phyloP scores from a whole-genome alignment of 2,888 invertebrate species.

The Melieria crassipennis region DNA sequence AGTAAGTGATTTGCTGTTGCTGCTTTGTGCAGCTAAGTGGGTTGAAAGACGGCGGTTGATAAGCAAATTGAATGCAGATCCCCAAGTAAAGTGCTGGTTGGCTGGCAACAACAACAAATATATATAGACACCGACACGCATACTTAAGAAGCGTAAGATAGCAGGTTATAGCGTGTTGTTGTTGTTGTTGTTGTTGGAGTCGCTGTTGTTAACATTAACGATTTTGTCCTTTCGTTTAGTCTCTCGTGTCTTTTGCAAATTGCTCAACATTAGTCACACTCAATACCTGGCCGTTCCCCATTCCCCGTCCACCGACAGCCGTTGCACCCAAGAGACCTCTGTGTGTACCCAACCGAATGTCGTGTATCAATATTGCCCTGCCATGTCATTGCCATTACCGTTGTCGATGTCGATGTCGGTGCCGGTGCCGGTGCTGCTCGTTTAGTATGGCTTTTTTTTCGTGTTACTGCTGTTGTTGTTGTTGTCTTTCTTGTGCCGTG shows the following conservation, averaged over 20 bases:
- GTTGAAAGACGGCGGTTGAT: constrained; percentile 47
- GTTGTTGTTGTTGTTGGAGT: constrained; percentile 32
- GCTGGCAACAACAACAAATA: background rate
- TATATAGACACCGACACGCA: background rate
- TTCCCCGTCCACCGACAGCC: background rate
- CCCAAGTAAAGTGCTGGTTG: background rate
- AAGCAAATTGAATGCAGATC: constrained; percentile 62
- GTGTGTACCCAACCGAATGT: background rate
- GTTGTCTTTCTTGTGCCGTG: constrained; percentile 1
- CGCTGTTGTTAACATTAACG: constrained; percentile 46
- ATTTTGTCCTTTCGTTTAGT: constrained; percentile 44
- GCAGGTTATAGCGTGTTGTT: background rate
- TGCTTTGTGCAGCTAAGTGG: background rate
- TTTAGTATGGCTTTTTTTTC: background rate
- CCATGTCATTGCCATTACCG: background rate
- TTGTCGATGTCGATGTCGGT: too few species aligned
- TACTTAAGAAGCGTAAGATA: background rate
- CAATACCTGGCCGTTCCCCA: constrained; percentile 24
- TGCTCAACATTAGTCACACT: constrained; percentile 48
- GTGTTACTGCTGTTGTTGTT: constrained; percentile 9
- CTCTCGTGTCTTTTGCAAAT: constrained; percentile 45
- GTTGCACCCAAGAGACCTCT: background rate
- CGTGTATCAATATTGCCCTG: background rate
- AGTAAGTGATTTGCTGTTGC: constrained; percentile 13
- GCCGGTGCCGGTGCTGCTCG: background rate